A percentile compares a stretch with the other conserved stretches of the same genome.
These are phyloP conservation scores for Notarius quadriscutis DNA, from an alignment of 2,113 vertebrate genomes.

Conservation along the genomic window DNA sequence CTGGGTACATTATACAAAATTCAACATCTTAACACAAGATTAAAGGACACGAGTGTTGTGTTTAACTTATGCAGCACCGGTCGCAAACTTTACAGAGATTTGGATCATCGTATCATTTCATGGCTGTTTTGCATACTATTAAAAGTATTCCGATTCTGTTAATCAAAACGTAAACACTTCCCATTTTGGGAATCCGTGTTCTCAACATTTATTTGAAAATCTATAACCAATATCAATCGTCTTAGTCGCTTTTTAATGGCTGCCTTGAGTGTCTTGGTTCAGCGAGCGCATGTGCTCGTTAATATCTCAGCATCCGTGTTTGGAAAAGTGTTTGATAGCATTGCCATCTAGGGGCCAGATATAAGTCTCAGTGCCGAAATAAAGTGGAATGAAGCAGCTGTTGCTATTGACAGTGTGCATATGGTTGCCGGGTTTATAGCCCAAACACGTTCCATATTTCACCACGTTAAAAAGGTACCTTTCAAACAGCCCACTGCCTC, in stretches of 20 bases:
- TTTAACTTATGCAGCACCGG: not conserved
- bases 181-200: constrained; percentile 78
- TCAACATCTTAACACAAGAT: constrained; percentile 3
- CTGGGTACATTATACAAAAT: not conserved
- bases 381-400: constrained; percentile 85
- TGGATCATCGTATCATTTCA: not conserved
- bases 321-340: constrained; percentile 84
- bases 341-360: constrained; percentile 90
- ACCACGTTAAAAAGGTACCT: constrained; percentile 76
- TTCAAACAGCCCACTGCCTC: constrained; percentile 75
- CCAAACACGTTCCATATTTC: constrained; percentile 84
- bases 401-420: constrained; percentile 85
- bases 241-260: constrained; percentile 83
- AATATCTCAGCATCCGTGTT: constrained; percentile 77
- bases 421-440: constrained; percentile 84
- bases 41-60: not conserved
- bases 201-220: constrained; percentile 87
- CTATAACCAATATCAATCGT: constrained; percentile 87
- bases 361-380: constrained; percentile 78
- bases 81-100: not conserved
- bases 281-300: constrained; percentile 71
- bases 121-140: constrained; percentile 20
- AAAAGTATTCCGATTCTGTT: constrained; percentile 45
- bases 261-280: constrained; percentile 79
- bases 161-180: constrained; percentile 73